phyloP scores from a whole-genome alignment of 2,888 invertebrate species.

The Pollenia angustigena region DNA sequence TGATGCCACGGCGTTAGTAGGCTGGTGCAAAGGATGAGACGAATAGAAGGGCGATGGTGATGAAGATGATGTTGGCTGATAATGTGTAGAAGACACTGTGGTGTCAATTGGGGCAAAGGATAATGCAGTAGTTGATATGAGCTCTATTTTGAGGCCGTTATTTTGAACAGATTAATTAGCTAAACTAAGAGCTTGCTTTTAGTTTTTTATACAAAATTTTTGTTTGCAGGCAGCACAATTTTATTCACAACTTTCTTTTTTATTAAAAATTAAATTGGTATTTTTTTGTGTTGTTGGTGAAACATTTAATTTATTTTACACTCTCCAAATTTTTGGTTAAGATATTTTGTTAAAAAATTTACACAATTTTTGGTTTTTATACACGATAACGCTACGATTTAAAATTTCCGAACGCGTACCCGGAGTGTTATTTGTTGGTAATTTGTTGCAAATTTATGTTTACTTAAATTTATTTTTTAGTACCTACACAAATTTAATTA shows the following conservation, averaged over 20 bases:
- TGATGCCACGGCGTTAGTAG: conserved; percentile 77
- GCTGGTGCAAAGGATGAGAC: conserved; percentile 81
- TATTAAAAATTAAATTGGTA: neutral
- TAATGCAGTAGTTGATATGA: conserved; percentile 83
- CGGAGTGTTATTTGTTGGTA: conserved; percentile 8
- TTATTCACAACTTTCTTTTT: neutral
- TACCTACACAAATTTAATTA: conserved; percentile 54
- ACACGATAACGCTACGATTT: conserved; percentile 63
- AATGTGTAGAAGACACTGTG: conserved; percentile 75
- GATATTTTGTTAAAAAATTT: conserved; percentile 11
- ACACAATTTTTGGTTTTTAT: conserved; percentile 33
- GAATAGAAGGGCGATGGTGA: conserved; percentile 78
- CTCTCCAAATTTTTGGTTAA: neutral
- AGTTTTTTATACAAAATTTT: neutral
- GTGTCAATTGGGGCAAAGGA: conserved; percentile 83
- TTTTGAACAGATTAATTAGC: conserved; percentile 47
- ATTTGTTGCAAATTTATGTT: neutral
- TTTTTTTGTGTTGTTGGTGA: neutral
- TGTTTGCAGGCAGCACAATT: neutral
- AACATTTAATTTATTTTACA: conserved; percentile 10
- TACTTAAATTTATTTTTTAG: conserved; percentile 44
- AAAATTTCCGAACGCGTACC: conserved; percentile 50
- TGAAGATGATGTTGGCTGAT: conserved; percentile 69
- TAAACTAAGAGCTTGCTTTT: neutral
- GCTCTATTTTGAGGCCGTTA: conserved; percentile 84